Base-by-base conservation (phyloP, 2,888 invertebrate genomes). In the Amitus sp. region DNA sequence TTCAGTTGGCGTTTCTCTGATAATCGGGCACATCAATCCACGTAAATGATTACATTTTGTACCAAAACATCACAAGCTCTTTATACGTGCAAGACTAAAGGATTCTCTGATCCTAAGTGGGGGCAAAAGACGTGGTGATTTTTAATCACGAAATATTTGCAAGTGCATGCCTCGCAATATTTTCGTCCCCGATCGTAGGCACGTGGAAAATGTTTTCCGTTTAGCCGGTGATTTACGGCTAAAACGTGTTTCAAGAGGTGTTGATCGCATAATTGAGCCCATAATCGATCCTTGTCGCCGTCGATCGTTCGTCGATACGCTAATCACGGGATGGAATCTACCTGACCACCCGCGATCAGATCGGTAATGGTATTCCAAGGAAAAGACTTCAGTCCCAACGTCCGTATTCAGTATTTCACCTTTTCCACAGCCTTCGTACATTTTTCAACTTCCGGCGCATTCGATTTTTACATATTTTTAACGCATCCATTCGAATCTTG, bases 311-410 rank as follows among this genome's bases (percentile, higher is more conserved):
- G 67, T 70, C 77, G 76, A 78, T 77, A 78, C 73, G 73, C 75
- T 78, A 78, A 79, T 79, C 78, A 77, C 67, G 75, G 73, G 73
- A 71, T 77, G 75, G 75, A 74, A 78, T 78, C 77, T 76, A 72
- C 74, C 72, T 67, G 65, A 69, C 71, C 46, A 43, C 54, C 58
- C 69, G 66, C 73, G 73, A 77, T 76, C 75, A 73, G 71, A 75
- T 76, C 71, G 76, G 77, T 78, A 76, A 78, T 78, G 72, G 69
- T 67, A 70, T 71, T 71, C 68, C 65, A 7, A 68, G 67, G 54
- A 69, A 72, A 77, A 77, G 74, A 75, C 77, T 77, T 76, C 73
- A 77, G 77, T 72, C 68, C 68, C 67, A 68, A 66, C 67, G 54
- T 52, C 58, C 27, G 15, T 23, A 10, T n/a, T 6, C 17, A 50